phyloP scores from a whole-genome alignment of 2,888 invertebrate genomes.

The Tipula unca region DNA sequence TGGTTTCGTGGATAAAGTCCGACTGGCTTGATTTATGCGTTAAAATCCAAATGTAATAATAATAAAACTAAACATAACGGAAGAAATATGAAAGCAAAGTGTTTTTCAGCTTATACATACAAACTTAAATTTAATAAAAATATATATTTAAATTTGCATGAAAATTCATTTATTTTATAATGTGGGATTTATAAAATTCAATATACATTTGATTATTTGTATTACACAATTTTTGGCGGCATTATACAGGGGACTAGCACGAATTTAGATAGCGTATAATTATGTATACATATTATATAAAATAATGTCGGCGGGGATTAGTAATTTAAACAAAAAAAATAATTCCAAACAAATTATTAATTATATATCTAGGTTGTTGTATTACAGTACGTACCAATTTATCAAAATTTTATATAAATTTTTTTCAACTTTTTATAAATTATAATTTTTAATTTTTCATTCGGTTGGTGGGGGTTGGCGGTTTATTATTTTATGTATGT shows the following conservation, averaged over 20 bases:
- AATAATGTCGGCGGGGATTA: neutral
- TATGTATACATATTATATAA: too few relatives aligned
- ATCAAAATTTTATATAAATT: neutral
- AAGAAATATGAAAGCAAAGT: neutral
- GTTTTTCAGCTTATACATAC: neutral
- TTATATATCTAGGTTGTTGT: neutral
- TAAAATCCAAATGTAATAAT: neutral
- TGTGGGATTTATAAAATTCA: neutral
- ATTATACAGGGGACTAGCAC: neutral
- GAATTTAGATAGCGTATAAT: neutral
- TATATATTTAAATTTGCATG: neutral
- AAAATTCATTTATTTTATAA: neutral
- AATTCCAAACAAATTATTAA: neutral
- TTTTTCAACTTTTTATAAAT: neutral
- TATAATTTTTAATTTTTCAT: neutral
- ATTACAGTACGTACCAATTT: neutral
- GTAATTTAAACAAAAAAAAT: neutral
- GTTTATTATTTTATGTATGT: neutral
- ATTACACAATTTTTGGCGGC: neutral
- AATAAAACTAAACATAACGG: neutral
- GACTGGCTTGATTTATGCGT: neutral
- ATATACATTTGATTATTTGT: neutral
- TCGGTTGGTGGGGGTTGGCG: neutral
- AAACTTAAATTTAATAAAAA: neutral
- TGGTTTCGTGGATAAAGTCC: neutral